Evolutionary conservation across 2,113 vertebrate species (phyloP), one percentile per base, ranked within the genome.

Genomic region (Stegastes partitus): DNA sequence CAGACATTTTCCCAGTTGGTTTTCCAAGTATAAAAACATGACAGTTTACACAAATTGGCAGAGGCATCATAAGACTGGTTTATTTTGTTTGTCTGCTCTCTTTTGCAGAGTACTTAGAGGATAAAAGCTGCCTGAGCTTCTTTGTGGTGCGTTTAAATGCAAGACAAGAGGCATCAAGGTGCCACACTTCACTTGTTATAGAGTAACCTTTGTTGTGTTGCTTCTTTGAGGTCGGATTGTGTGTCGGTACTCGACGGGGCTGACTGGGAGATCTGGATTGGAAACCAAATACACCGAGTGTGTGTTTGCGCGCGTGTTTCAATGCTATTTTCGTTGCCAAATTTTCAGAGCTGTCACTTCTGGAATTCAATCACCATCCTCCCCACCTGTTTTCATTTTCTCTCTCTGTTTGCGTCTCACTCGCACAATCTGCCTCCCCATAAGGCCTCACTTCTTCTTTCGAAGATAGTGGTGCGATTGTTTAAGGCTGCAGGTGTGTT

Each of bases 401-500:
- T 22, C 26, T 12, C 26, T 49, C 51, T 28, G 22, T 12, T 26
- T 49, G 61, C 21, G 44, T 39, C 58, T 45, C 51, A 11, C 10
- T 12, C 12, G 39, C 34, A 34, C 31, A 34, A 5, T 4, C 58
- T 12, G 31, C 42, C 53, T 66, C 23, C 23, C 28, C 12, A 28
- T n/a, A 18, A 53, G 44, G 21, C 23, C 61, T 67, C 25, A 18
- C 10, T 59, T 77, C 74, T 82, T 66, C 57, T 74, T 45, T 74
- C 47, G 56, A 37, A 86, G 56, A 93, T 82, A 91, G 82, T 81
- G 47, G 49, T 45, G 64, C 23, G 70, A 89, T 86, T 91, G 88
- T 91, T 88, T n/a, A 11, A 73, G 34, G 67, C 14, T 75, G 77
- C 91, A 93, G 87, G 91, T 93, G 85, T 79, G 80, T 90, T 76